phyloP scores from a whole-genome alignment of 2,797 vertebrate genomes.

The Oophaga sylvatica region DNA sequence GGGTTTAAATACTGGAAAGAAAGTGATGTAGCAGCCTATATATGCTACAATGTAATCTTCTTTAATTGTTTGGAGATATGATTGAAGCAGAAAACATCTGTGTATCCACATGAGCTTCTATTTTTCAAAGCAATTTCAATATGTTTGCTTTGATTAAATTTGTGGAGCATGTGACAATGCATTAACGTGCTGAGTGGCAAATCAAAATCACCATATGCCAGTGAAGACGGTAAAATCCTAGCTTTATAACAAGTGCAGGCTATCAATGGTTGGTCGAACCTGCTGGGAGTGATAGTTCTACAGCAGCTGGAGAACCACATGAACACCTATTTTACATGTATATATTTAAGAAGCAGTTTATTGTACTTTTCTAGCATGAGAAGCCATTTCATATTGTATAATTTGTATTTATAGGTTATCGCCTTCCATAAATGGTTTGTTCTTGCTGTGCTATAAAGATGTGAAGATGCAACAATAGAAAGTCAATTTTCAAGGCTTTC shows the following conservation, averaged over 20 bases:
- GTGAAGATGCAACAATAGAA: not conserved
- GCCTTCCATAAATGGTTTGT: not conserved
- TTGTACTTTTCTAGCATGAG: not conserved
- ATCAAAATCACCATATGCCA: conserved; percentile 55
- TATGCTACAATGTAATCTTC: conserved; percentile 38
- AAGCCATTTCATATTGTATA: not conserved
- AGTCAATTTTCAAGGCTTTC: too few species aligned
- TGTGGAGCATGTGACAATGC: conserved; percentile 49
- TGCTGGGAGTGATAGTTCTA: conserved; percentile 10
- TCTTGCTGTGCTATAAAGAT: not conserved
- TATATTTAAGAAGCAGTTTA: not conserved
- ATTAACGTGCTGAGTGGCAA: conserved; percentile 50
- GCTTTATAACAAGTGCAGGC: not conserved
- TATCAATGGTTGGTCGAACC: not conserved
- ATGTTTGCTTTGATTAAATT: conserved; percentile 57
- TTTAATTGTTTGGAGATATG: conserved; percentile 56
- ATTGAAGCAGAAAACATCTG: conserved; percentile 51
- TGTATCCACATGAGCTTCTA: conserved; percentile 47
- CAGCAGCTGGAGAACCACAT: not conserved
- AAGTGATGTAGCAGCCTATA: conserved; percentile 38
- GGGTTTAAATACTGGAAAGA: conserved; percentile 41
- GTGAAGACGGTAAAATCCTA: not conserved
- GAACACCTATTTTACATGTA: not conserved
- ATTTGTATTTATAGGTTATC: not conserved
- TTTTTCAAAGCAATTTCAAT: conserved; percentile 51